A percentile compares a stretch with the other conserved stretches of the same genome.
Conservation (phyloP, 2,888 invertebrate genomes). For the Cephonodes hylas region DNA sequence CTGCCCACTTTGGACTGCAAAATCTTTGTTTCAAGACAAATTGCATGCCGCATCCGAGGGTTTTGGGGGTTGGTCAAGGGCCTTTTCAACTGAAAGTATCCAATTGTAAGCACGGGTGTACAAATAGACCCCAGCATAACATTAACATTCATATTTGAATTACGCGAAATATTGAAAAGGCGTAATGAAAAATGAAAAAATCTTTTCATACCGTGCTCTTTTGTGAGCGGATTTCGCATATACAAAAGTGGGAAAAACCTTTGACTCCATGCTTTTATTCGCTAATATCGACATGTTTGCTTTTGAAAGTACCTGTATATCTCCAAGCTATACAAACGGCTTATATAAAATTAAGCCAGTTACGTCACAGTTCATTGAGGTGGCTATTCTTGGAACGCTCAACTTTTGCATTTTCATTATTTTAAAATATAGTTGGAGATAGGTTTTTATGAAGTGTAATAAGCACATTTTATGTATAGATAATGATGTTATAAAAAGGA, state of each 20-base stretch:
- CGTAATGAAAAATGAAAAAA: conserved; percentile 11
- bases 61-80: conserved; percentile 7
- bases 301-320: conserved; percentile 4
- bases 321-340: conserved; percentile 5
- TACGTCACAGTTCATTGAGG: conserved; percentile 9
- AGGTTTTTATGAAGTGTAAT: no score
- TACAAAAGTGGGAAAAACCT: conserved; percentile 2
- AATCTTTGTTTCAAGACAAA: conserved; percentile 57
- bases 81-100: conserved; percentile 1
- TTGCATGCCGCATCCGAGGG: conserved; percentile 47
- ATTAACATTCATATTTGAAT: conserved; percentile 19
- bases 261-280: conserved; percentile 12
- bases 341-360: conserved; percentile 15
- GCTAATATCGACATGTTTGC: conserved; percentile 9
- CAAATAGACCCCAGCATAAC: conserved; percentile 1
- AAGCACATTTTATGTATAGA: no score
- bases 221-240: background rate
- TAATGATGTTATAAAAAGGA: no score
- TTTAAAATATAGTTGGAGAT: background rate
- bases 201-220: conserved; percentile 6
- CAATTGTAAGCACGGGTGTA: background rate
- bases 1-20: conserved; percentile 34
- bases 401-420: background rate
- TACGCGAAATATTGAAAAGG: conserved; percentile 20
- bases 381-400: background rate